Base-by-base conservation (phyloP, 1,140 invertebrate genomes). In the Trachymyrmex septentrionalis region DNA sequence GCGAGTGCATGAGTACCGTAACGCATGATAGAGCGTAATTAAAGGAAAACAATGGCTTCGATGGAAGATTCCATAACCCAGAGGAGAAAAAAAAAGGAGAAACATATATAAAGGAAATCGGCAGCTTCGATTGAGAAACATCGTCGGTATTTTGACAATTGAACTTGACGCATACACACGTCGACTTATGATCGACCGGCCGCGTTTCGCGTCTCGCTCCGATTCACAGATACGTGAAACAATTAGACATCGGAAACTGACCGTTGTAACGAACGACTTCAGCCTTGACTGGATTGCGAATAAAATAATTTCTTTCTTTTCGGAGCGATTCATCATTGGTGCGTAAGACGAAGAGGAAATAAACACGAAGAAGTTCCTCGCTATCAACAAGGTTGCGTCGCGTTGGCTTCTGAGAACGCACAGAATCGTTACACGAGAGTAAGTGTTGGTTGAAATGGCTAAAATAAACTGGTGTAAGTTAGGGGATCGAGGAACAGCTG, bases 401-500 rank as follows among this genome's bases (percentile, higher is more conserved):
- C 69, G 9, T 10, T 30, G 55, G 0, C 30, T n/a, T 66, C 19
- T 55, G 87, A 24, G 16, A 14, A 2, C 16, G 27, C 1, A 27
- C 21, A 14, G 1, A 19, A 7, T 75, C 34, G 24, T 44, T 63
- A 48, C n/a, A 21, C 14, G 48, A 86, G 50, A 50, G 34, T 14
- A 67, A 84, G 87, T 77, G 64, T 91, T 85, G 3, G 30, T 30
- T 30, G 59, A 5, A 38, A 87, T 80, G 82, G 80, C 67, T 89
- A 90, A 91, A 91, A 91, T 90, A 92, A 90, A 92, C 87, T 91
- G 89, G 50, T 87, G 88, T 88, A 88, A 80, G 87, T 88, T 92
- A 92, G 87, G 87, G 85, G 88, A 90, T 85, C 75, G 89, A 86
- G 69, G 86, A 92, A 93, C 92, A 92, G 92, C 92, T 93, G 92